Conservation (phyloP, 2,113 vertebrate genomes). For the Anhinga anhinga region DNA sequence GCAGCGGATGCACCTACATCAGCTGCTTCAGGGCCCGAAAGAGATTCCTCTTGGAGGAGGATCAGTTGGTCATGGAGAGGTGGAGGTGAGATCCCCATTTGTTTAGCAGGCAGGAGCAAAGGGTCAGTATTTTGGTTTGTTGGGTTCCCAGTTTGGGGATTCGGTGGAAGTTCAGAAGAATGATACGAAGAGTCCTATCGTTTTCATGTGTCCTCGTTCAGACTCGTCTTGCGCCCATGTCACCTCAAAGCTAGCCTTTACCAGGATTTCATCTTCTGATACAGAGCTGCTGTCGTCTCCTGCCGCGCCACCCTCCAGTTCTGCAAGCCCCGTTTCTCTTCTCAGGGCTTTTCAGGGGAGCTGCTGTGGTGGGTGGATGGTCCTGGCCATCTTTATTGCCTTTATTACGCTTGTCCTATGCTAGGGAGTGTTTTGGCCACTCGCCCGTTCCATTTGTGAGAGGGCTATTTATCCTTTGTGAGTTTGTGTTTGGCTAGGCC, state of each 20-base stretch:
- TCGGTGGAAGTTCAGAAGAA: neutral
- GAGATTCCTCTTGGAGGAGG: neutral
- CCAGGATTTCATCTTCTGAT: neutral
- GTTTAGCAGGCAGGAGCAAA: neutral
- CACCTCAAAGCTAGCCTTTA: neutral
- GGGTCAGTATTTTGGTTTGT: neutral
- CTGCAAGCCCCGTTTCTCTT: rapidly evolving
- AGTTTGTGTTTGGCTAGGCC: neutral
- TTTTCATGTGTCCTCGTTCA: rapidly evolving
- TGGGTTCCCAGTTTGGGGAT: neutral
- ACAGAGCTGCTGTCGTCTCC: neutral
- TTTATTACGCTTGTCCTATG: neutral
- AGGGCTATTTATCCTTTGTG: neutral
- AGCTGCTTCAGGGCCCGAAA: neutral
- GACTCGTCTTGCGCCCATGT: rapidly evolving
- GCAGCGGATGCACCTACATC: neutral
- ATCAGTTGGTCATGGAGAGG: neutral
- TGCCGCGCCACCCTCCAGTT: rapidly evolving
- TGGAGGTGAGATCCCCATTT: neutral
- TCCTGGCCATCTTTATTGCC: neutral
- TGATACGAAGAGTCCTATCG: rapidly evolving
- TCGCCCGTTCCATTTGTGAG: neutral
- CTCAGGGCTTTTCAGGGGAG: neutral
- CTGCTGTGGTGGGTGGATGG: neutral
- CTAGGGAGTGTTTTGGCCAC: neutral